Percentiles rank a stretch among this genome's conserved stretches.
phyloP scores from a whole-genome alignment of 2,888 invertebrate genomes.

The Mythimna impura region DNA sequence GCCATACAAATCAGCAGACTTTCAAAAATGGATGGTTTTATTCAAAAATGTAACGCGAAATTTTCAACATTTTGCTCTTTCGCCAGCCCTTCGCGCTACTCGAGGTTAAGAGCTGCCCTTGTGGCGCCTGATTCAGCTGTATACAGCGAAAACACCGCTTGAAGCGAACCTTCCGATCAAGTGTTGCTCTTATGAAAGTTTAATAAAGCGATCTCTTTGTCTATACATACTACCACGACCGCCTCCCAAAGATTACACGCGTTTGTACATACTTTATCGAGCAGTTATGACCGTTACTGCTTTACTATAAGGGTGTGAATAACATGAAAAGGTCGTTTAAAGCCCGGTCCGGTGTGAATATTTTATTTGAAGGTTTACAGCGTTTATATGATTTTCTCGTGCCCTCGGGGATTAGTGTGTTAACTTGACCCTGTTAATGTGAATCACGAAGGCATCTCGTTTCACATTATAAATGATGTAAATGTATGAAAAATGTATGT shows the following conservation, averaged over 20 bases:
- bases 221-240: slow-evolving; percentile 38
- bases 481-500: slow-evolving; percentile 17
- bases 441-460: slow-evolving; percentile 12
- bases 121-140: slow-evolving; percentile 74
- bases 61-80: slow-evolving; percentile 61
- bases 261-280: slow-evolving; percentile 42
- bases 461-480: neutral
- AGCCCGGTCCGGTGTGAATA: slow-evolving; percentile 38
- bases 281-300: slow-evolving; percentile 35
- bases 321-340: slow-evolving; percentile 20
- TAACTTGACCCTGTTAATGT: slow-evolving; percentile 43
- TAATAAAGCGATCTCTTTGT: slow-evolving; percentile 72
- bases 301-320: slow-evolving; percentile 38
- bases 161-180: slow-evolving; percentile 68
- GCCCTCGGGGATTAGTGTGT: slow-evolving; percentile 44
- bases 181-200: slow-evolving; percentile 73
- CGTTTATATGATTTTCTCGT: slow-evolving; percentile 57
- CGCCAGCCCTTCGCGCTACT: slow-evolving; percentile 51
- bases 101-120: slow-evolving; percentile 67
- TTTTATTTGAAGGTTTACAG: slow-evolving; percentile 59
- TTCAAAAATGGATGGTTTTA: slow-evolving; percentile 37
- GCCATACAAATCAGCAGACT: slow-evolving; percentile 42
- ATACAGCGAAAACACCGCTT: slow-evolving; percentile 76
- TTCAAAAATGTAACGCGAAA: slow-evolving; percentile 58
- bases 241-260: slow-evolving; percentile 51